A percentile compares a stretch with the other conserved stretches of the same genome.
These are phyloP conservation scores for Tolypeutes matacus DNA, from an alignment of 2,797 vertebrate species.

Conservation along the genomic window DNA sequence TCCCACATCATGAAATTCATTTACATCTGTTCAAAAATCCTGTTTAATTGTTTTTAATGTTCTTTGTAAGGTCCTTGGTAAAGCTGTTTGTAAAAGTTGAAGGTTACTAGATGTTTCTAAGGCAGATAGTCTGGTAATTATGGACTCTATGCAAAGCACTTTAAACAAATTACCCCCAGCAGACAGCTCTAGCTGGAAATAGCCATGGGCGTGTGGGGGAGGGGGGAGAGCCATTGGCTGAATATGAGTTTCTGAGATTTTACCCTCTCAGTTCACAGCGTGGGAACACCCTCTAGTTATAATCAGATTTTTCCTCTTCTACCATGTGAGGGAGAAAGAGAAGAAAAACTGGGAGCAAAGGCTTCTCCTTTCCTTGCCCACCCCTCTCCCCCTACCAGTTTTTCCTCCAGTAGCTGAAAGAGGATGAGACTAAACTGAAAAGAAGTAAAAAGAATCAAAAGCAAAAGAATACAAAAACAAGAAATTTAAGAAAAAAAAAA, in stretches of 20 bases:
- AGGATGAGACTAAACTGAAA: background rate
- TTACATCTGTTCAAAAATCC: background rate
- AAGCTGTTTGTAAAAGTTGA: background rate
- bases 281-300: background rate
- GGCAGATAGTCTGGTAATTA: slow-evolving; percentile 47
- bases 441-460: background rate
- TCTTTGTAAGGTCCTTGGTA: background rate
- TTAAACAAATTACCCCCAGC: slow-evolving; percentile 38
- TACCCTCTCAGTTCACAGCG: too few relatives aligned
- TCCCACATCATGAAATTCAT: background rate
- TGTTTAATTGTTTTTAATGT: background rate
- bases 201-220: background rate
- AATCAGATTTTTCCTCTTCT: background rate
- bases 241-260: background rate
- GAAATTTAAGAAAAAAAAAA: too few relatives aligned
- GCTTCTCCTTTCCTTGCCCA: background rate
- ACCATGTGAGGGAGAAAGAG: background rate
- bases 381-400: background rate
- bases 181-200: slow-evolving; percentile 6
- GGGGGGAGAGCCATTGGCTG: background rate
- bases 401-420: background rate
- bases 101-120: background rate
- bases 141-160: background rate
- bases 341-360: background rate
- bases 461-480: too few relatives aligned